These are phyloP conservation scores for Leptoteleia sp. DNA, from an alignment of 1,140 invertebrate genomes.

Conservation along the genomic window DNA sequence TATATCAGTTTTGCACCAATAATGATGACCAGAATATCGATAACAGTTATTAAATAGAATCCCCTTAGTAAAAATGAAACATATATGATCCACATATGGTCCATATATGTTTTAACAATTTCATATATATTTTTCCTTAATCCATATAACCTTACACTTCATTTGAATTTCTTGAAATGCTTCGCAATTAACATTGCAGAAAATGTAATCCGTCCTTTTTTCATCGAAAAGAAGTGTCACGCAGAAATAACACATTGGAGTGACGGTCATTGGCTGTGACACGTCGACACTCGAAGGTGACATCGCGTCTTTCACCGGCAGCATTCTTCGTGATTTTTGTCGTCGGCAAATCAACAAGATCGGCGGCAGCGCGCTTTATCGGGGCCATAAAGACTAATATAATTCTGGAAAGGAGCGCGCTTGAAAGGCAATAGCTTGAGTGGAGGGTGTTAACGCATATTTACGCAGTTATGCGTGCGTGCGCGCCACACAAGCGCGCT, in stretches of 20 bases:
- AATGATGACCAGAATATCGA: too few species aligned
- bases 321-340: constrained; percentile 63
- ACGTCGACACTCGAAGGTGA: constrained; percentile 30
- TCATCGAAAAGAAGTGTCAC: constrained; percentile 6
- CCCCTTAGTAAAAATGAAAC: too few species aligned
- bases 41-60: too few species aligned
- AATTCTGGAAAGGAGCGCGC: constrained; percentile 73
- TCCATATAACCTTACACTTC: too few species aligned
- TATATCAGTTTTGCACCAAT: too few species aligned
- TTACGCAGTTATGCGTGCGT: constrained; percentile 54
- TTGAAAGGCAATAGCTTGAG: constrained; percentile 76
- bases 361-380: constrained; percentile 77
- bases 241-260: constrained; percentile 22
- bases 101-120: too few species aligned
- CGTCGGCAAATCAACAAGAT: constrained; percentile 66
- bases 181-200: too few species aligned
- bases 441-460: constrained; percentile 70
- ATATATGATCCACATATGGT: too few species aligned
- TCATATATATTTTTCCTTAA: too few species aligned
- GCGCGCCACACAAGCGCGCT: constrained; percentile 1
- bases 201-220: too few species aligned
- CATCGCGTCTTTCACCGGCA: constrained; percentile 39
- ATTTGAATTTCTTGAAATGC: too few species aligned
- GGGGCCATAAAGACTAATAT: constrained; percentile 79
- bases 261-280: constrained; percentile 46